Evolutionary conservation across 1,140 invertebrate species (phyloP).

Genomic region (Drosophila simulans): DNA sequence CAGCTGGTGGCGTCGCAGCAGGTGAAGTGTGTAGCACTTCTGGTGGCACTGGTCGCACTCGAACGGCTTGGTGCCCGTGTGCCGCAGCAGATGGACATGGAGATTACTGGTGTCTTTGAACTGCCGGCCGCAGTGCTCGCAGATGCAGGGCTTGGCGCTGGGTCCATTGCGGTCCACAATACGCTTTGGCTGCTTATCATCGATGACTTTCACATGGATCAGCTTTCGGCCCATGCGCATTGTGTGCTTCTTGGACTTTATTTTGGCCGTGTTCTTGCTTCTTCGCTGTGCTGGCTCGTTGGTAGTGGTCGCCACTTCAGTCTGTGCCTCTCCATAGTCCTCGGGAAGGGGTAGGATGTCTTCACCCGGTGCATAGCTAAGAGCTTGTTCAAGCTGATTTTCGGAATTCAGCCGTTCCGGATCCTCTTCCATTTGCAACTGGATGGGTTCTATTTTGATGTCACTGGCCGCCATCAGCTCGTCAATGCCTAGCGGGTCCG

Average conservation of each 20-base stretch:
- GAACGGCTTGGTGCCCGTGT: conserved; percentile 71
- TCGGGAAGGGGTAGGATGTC: conserved; percentile 18
- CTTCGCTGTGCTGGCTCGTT: neutral
- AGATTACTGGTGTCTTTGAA: conserved; percentile 68
- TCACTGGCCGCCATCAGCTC: conserved; percentile 8
- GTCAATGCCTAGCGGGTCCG: conserved; percentile 54
- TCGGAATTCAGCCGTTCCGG: neutral
- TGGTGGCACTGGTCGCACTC: conserved; percentile 63
- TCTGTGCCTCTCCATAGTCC: conserved; percentile 27
- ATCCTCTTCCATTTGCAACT: conserved; percentile 3
- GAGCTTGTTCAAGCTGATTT: conserved; percentile 6
- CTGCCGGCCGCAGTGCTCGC: conserved; percentile 68
- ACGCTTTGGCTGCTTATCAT: conserved; percentile 64
- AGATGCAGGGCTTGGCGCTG: conserved; percentile 61
- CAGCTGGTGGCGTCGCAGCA: conserved; percentile 60
- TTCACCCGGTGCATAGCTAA: neutral
- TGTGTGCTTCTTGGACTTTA: conserved; percentile 49
- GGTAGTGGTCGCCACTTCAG: neutral
- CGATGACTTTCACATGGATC: conserved; percentile 64
- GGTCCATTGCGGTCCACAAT: conserved; percentile 66
- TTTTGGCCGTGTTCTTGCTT: neutral
- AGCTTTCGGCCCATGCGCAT: conserved; percentile 65
- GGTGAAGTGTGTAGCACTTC: conserved; percentile 67
- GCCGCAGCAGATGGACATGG: conserved; percentile 63
- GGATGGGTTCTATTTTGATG: conserved; percentile 23